A percentile compares a stretch with the other conserved stretches of the same genome.
Evolutionary conservation across 2,113 vertebrate species (phyloP).

Genomic region (Tiliqua scincoides): DNA sequence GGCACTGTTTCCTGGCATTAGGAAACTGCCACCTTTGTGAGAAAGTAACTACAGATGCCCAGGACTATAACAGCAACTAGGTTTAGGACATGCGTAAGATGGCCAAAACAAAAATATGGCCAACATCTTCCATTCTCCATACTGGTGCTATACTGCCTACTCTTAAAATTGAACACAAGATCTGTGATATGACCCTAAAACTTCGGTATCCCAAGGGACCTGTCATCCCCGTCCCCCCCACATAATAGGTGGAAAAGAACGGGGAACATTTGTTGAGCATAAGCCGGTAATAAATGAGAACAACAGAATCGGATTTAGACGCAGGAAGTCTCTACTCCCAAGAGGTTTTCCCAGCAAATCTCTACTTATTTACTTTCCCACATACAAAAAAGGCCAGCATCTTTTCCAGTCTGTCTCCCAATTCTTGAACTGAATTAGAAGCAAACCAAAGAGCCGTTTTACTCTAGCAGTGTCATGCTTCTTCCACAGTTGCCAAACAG

Average conservation of each 20-base stretch:
- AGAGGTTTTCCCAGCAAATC: too few relatives aligned
- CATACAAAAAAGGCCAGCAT: conserved; percentile 61
- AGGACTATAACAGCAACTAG: background rate
- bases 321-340: background rate
- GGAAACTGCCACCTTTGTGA: too few relatives aligned
- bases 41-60: too few relatives aligned
- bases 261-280: conserved; percentile 37
- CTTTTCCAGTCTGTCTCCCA: background rate
- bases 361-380: background rate
- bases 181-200: conserved; percentile 34
- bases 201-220: conserved; percentile 37
- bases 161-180: conserved; percentile 31
- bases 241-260: conserved; percentile 9
- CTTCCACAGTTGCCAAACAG: too few relatives aligned
- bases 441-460: too few relatives aligned
- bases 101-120: too few relatives aligned
- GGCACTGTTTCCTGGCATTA: too few relatives aligned
- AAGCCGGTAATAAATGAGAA: conserved; percentile 3
- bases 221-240: conserved; percentile 7
- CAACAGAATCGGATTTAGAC: background rate
- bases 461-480: too few relatives aligned
- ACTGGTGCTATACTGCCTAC: conserved; percentile 7
- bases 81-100: background rate
- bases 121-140: background rate
- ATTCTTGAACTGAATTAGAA: background rate